Percentiles rank a stretch among this genome's conserved stretches.
phyloP scores from a whole-genome alignment of 2,888 invertebrate genomes.

The Seira musarum region DNA sequence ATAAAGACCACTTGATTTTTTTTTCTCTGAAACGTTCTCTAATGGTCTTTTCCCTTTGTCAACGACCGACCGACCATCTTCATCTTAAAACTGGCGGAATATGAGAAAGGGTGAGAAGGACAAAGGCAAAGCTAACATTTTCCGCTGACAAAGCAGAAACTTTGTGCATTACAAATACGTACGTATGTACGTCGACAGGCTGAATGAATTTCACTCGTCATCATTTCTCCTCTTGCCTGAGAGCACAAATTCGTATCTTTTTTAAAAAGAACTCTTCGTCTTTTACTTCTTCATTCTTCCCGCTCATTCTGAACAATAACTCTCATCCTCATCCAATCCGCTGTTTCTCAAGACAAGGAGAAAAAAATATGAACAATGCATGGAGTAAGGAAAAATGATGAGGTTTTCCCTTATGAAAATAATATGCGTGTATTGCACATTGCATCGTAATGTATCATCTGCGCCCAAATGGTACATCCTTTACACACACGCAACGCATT shows the following conservation, averaged over 20 bases:
- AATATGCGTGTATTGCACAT: not conserved
- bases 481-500: too few relatives aligned
- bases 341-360: conserved; percentile 13
- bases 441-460: not conserved
- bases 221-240: too few relatives aligned
- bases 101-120: too few relatives aligned
- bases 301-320: not conserved
- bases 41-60: too few relatives aligned
- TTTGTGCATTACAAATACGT: conserved; percentile 29
- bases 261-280: not conserved
- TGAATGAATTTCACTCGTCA: too few relatives aligned
- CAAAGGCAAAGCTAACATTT: conserved; percentile 14
- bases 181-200: conserved; percentile 11
- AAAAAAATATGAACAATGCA: not conserved
- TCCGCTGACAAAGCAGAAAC: conserved; percentile 19
- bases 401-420: not conserved
- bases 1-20: too few relatives aligned
- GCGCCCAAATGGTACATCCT: not conserved
- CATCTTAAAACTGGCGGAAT: too few relatives aligned
- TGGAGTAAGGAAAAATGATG: not conserved
- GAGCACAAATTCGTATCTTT: too few relatives aligned
- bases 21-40: too few relatives aligned
- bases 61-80: too few relatives aligned
- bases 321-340: conserved; percentile 14
- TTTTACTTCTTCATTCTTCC: not conserved